Percentiles rank a stretch among this genome's conserved stretches.
Evolutionary conservation across 2,113 vertebrate species (phyloP).

Genomic region (Hemibagrus wyckioides): DNA sequence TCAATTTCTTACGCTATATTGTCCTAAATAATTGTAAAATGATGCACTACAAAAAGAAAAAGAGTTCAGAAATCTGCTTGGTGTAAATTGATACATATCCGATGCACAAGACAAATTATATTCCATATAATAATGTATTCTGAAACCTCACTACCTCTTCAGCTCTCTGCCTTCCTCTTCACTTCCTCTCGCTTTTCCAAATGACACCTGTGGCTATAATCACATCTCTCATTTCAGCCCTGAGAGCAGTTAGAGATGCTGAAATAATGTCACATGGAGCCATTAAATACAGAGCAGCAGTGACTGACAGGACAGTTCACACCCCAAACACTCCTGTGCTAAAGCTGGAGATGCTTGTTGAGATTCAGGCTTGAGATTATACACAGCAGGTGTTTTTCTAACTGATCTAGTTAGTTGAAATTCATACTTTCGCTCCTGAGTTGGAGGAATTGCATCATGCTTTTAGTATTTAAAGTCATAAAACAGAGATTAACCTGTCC

Average conservation of each 20-base stretch:
- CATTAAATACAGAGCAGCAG: background rate
- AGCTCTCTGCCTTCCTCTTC: background rate
- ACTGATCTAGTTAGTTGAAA: background rate
- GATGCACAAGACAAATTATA: background rate
- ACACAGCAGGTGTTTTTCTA: background rate
- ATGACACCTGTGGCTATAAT: constrained; percentile 26
- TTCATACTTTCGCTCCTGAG: background rate
- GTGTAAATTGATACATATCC: background rate
- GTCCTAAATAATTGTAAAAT: background rate
- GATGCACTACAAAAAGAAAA: background rate
- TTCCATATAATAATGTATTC: background rate
- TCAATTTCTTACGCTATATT: background rate
- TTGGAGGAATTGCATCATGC: background rate
- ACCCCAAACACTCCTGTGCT: background rate
- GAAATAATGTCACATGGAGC: constrained; percentile 6
- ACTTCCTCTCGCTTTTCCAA: background rate
- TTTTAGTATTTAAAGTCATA: background rate
- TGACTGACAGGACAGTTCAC: constrained; percentile 6
- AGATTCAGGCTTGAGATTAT: background rate
- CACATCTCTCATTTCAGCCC: constrained; percentile 11
- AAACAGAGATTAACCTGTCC: background rate
- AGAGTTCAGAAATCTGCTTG: background rate
- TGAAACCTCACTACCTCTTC: background rate
- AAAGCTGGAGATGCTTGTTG: background rate
- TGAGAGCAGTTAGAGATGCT: background rate